These are phyloP conservation scores for Discoglossus pictus DNA, from an alignment of 2,797 vertebrate species.

Conservation along the genomic window DNA sequence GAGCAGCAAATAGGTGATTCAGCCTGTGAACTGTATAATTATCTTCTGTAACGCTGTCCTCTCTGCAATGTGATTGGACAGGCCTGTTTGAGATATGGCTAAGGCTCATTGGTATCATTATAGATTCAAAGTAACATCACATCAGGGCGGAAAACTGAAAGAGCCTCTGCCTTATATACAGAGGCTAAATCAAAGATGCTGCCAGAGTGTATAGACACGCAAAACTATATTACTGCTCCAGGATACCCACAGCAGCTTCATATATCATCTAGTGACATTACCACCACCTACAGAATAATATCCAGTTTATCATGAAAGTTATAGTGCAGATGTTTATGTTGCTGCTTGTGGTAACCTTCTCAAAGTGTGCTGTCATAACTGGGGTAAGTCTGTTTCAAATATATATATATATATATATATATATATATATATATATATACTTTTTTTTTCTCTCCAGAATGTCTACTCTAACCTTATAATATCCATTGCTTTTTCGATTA, in stretches of 20 bases:
- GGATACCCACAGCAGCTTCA: neutral
- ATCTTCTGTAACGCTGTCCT: neutral
- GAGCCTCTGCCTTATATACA: constrained; percentile 33
- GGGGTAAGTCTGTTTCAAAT: constrained; percentile 77
- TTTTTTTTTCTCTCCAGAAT: too few relatives aligned
- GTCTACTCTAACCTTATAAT: too few relatives aligned
- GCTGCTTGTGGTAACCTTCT: constrained; percentile 72
- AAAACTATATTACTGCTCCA: neutral
- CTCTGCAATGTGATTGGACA: neutral
- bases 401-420: too few relatives aligned
- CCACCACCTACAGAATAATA: too few relatives aligned
- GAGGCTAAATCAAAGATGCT: constrained; percentile 9
- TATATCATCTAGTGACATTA: neutral
- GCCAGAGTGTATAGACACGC: constrained; percentile 5
- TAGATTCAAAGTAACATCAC: constrained; percentile 39
- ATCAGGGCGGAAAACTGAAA: constrained; percentile 27
- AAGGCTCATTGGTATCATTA: constrained; percentile 31
- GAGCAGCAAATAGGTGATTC: too few relatives aligned
- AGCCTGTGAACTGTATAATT: too few relatives aligned
- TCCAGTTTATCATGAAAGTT: constrained; percentile 67
- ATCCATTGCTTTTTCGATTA: too few relatives aligned
- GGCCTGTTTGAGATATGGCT: constrained; percentile 18
- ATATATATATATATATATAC: too few relatives aligned
- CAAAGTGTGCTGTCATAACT: constrained; percentile 83
- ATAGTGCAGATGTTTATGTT: constrained; percentile 69